Evolutionary conservation across 2,888 invertebrate species (phyloP).

Genomic region (Oxyteleia sp.): DNA sequence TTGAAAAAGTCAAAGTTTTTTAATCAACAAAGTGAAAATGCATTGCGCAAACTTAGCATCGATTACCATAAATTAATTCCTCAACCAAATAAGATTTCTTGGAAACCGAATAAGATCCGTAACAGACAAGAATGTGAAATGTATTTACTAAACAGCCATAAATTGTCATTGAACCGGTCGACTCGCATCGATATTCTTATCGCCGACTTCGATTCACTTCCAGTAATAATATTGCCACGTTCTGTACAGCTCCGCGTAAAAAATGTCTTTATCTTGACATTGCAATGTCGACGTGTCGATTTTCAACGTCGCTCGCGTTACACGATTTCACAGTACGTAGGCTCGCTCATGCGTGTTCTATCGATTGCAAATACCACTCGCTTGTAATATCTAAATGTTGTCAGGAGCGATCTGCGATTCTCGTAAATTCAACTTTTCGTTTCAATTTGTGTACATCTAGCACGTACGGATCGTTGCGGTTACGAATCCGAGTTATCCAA

Average conservation of each 20-base stretch:
- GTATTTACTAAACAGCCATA: conserved; percentile 54
- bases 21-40: neutral
- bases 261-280: conserved; percentile 59
- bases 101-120: conserved; percentile 20
- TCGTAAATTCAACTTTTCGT: conserved; percentile 66
- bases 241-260: conserved; percentile 31
- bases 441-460: conserved; percentile 55
- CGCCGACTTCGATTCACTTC: conserved; percentile 50
- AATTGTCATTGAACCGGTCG: conserved; percentile 47
- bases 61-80: conserved; percentile 16
- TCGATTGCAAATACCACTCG: conserved; percentile 49
- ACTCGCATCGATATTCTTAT: conserved; percentile 59
- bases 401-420: conserved; percentile 43
- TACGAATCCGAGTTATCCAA: conserved; percentile 43
- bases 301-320: conserved; percentile 46
- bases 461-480: conserved; percentile 51
- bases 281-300: conserved; percentile 56
- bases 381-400: conserved; percentile 58
- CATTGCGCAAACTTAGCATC: neutral
- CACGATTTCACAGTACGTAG: conserved; percentile 58
- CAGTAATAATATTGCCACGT: conserved; percentile 55
- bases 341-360: conserved; percentile 57
- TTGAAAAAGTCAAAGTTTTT: neutral
- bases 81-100: conserved; percentile 2
- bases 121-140: conserved; percentile 43